phyloP scores from a whole-genome alignment of 1,140 invertebrate genomes.

The Pseudoatta argentina region DNA sequence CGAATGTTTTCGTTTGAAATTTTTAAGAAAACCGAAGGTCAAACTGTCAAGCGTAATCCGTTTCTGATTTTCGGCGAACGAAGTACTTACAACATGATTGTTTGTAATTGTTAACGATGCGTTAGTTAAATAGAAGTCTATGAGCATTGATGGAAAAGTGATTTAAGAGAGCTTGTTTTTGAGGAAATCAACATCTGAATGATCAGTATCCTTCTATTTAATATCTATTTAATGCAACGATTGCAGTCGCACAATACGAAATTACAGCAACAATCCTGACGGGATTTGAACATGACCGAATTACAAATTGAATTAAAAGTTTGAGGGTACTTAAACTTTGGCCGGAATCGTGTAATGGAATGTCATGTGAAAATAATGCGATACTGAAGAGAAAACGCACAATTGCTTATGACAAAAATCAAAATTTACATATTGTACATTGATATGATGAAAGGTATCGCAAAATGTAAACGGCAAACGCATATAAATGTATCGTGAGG shows the following conservation, averaged over 20 bases:
- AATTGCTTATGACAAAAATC: conserved; percentile 26
- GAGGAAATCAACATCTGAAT: background rate
- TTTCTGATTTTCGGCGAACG: background rate
- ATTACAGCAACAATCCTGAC: conserved; percentile 42
- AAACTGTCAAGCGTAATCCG: background rate
- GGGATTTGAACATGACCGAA: conserved; percentile 49
- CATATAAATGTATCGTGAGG: conserved; percentile 6
- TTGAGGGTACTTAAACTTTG: conserved; percentile 37
- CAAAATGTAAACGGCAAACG: conserved; percentile 27
- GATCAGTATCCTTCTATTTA: background rate
- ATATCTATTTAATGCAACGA: conserved; percentile 13
- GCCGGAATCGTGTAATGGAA: conserved; percentile 25
- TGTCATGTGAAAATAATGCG: conserved; percentile 35
- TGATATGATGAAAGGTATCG: conserved; percentile 17
- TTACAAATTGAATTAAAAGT: conserved; percentile 44
- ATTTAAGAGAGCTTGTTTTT: conserved; percentile 29
- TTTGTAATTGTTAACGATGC: conserved; percentile 27
- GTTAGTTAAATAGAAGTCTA: conserved; percentile 7
- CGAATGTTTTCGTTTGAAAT: background rate
- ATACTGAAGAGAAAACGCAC: conserved; percentile 7
- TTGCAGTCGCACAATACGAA: conserved; percentile 20
- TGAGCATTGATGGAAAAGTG: background rate
- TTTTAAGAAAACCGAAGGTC: background rate
- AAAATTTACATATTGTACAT: conserved; percentile 23
- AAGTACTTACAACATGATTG: background rate